Evolutionary conservation across 2,113 vertebrate species (phyloP).

Genomic region (Camelus bactrianus): DNA sequence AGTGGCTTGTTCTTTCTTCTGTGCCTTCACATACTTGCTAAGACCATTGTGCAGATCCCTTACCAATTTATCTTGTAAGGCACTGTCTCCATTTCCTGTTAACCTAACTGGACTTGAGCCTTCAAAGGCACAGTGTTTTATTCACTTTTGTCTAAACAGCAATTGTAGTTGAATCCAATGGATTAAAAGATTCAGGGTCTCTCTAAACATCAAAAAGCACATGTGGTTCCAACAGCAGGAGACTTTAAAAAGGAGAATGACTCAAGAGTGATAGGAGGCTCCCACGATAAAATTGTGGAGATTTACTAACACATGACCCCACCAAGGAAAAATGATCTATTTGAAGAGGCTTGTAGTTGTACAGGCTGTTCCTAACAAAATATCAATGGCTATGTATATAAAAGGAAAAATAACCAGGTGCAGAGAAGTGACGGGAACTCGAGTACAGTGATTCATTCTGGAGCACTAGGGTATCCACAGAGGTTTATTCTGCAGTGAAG

Average conservation of each 20-base stretch:
- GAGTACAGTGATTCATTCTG: background rate
- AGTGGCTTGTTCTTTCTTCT: background rate
- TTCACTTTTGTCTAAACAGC: background rate
- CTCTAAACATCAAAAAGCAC: constrained; percentile 30
- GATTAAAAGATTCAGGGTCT: background rate
- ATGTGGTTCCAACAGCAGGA: background rate
- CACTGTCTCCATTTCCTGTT: background rate
- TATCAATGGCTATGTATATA: too few relatives aligned
- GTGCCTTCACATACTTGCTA: background rate
- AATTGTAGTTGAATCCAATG: constrained; percentile 38
- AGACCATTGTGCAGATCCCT: background rate
- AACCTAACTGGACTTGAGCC: background rate
- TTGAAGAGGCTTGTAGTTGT: background rate
- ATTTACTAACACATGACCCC: background rate
- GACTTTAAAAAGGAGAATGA: background rate
- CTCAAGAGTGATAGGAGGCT: background rate
- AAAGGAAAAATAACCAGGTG: background rate
- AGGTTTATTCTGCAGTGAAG: background rate
- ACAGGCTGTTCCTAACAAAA: background rate
- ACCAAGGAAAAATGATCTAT: background rate
- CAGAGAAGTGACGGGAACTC: background rate
- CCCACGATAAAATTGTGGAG: background rate
- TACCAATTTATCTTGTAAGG: background rate
- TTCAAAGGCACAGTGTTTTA: background rate
- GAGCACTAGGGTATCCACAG: background rate